Base-by-base conservation (phyloP, 1,140 invertebrate species). In the Caenorhabditis briggsae region DNA sequence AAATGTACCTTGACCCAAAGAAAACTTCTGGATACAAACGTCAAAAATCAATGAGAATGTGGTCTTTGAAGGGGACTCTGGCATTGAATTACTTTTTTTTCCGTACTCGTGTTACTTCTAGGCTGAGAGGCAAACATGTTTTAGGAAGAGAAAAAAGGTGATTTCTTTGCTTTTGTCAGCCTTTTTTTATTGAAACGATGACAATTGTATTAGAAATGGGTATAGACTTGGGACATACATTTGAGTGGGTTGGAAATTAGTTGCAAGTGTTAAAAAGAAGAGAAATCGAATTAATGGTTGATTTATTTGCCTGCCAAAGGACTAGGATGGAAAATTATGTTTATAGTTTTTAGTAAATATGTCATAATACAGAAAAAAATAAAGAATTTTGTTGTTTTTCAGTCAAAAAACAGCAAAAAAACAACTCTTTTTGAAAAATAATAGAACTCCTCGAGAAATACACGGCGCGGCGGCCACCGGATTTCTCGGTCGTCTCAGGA, bases 81-180 rank as follows among this genome's bases (percentile, higher is more conserved):
- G 70, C 18, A 78, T 78, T 78, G 70, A 78, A 78, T 78, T 78
- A 78, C 70, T 50, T 78, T 70, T 50, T 78, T 70, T 48, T 12
- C 64, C n/a, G 18, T 33, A 78, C 70, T 78, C 70, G 50, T 78
- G 43, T 78, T 78, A 50, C 70, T 53, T 78, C 46, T 78, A 78
- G 46, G 43, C 70, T 78, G 33, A 46, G 70, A 78, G 18, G 70
- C 70, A 78, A 78, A 78, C 70, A 78, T 43, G 50, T 53, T 11
- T 53, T 53, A 78, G 23, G 8, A 70, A 9, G 64, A 43, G 11
- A 46, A 41, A 46, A 58, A 58, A 61, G 59, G 59, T 61, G 59
- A 61, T 20, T 25, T n/a, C 56, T n/a, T n/a, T 16, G 1, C 16
- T 70, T 78, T 78, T 78, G 43, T 78, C 20, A 78, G 59, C 70